Conservation (phyloP, 37 sponge, comb jelly and placozoan genomes). For the Dysidea cf. avara region DNA sequence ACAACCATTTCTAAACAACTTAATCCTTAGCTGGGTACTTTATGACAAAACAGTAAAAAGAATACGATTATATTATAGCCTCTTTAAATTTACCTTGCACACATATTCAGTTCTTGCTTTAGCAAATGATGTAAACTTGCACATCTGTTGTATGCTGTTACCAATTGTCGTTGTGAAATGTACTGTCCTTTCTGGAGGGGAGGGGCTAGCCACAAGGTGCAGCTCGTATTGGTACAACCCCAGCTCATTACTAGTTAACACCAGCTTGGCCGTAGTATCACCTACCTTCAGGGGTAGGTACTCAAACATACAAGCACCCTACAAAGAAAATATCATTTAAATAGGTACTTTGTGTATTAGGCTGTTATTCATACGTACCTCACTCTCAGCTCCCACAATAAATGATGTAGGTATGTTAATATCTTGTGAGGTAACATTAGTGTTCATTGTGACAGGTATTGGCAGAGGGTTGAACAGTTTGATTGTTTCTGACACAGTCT, state of each 20-base stretch:
- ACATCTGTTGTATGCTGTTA: conserved; percentile 60
- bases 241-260: conserved; percentile 74
- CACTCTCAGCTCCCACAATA: conserved; percentile 84
- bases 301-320: conserved; percentile 92
- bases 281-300: conserved; percentile 94
- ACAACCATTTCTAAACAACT: too few species aligned
- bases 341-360: too few species aligned
- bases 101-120: conserved; percentile 87
- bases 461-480: conserved; percentile 87
- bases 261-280: conserved; percentile 70
- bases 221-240: conserved; percentile 96
- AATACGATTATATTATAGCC: too few species aligned
- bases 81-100: conserved; percentile 82
- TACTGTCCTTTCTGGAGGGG: conserved; percentile 82
- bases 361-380: conserved; percentile 36
- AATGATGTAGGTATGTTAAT: conserved; percentile 90
- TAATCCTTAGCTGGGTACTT: too few species aligned
- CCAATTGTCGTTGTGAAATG: conserved; percentile 86
- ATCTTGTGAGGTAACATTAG: conserved; percentile 72
- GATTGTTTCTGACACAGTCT: conserved; percentile 75
- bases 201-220: conserved; percentile 70
- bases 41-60: too few species aligned
- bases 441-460: conserved; percentile 75
- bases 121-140: conserved; percentile 80
- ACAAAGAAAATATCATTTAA: not conserved